Conservation (phyloP, 2,888 invertebrate species). For the Cantharis rustica region DNA sequence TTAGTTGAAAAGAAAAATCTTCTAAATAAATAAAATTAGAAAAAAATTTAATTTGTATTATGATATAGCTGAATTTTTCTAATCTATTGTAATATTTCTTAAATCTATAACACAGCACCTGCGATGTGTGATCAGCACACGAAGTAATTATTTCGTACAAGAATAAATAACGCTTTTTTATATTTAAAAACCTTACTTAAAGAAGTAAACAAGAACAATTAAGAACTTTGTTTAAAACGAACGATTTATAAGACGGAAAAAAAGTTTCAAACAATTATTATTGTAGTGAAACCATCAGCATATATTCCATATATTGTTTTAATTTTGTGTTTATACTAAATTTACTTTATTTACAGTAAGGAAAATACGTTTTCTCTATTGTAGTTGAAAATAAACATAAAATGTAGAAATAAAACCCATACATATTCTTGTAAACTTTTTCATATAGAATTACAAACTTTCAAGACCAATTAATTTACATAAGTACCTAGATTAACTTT, state of each 20-base stretch:
- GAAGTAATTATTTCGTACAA: too few species aligned
- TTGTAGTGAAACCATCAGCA: background rate
- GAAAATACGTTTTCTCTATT: background rate
- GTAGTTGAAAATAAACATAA: background rate
- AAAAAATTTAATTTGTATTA: too few species aligned
- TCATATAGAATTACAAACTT: background rate
- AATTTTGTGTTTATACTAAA: background rate
- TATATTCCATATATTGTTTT: background rate
- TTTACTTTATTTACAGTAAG: background rate
- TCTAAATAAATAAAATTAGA: too few species aligned
- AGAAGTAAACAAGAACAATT: too few species aligned
- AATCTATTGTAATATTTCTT: too few species aligned
- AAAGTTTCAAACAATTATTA: background rate
- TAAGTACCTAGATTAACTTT: background rate
- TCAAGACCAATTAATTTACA: background rate
- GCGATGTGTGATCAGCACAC: too few species aligned
- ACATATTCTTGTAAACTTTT: background rate
- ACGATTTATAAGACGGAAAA: background rate
- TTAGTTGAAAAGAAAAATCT: too few species aligned
- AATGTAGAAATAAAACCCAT: background rate
- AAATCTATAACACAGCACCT: too few species aligned
- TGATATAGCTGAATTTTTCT: too few species aligned
- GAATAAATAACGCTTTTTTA: too few species aligned
- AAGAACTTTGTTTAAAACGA: too few species aligned
- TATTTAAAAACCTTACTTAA: too few species aligned